phyloP scores from a whole-genome alignment of 2,888 invertebrate species.

The Plemyria rubiginata region DNA sequence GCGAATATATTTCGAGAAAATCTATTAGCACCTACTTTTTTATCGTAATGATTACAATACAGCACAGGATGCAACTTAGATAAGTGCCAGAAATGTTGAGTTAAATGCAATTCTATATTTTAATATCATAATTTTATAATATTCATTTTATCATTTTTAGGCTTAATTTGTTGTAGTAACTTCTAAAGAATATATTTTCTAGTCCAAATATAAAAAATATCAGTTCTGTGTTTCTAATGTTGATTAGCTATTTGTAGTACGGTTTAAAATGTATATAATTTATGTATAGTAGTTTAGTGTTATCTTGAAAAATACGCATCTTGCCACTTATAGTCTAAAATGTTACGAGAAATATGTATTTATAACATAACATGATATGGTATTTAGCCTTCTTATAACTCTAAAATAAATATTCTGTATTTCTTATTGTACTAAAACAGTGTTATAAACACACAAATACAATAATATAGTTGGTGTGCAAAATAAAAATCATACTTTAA shows the following conservation, averaged over 20 bases:
- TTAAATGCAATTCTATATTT: conserved; percentile 21
- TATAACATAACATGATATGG: conserved; percentile 23
- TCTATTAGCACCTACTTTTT: not conserved
- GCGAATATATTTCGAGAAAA: conserved; percentile 22
- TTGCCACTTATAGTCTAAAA: conserved; percentile 36
- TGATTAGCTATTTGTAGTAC: conserved; percentile 13
- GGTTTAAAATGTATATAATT: conserved; percentile 12
- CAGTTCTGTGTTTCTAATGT: conserved; percentile 19
- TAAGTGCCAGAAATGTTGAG: conserved; percentile 39
- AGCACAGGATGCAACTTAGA: conserved; percentile 34
- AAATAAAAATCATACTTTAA: conserved; percentile 6
- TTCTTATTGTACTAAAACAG: conserved; percentile 22
- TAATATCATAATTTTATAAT: conserved; percentile 2
- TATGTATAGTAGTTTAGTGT: conserved; percentile 26
- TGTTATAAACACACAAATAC: conserved; percentile 51
- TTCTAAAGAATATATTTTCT: conserved; percentile 40
- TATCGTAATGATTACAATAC: conserved; percentile 18
- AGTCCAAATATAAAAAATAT: conserved; percentile 38
- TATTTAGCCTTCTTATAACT: conserved; percentile 22
- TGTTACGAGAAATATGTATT: conserved; percentile 20
- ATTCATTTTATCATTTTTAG: conserved; percentile 32
- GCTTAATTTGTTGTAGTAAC: conserved; percentile 29
- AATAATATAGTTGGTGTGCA: conserved; percentile 50
- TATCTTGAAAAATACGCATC: conserved; percentile 21
- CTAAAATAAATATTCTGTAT: conserved; percentile 17